Evolutionary conservation across 1,140 invertebrate species (phyloP).

Genomic region (Helicoverpa zea): DNA sequence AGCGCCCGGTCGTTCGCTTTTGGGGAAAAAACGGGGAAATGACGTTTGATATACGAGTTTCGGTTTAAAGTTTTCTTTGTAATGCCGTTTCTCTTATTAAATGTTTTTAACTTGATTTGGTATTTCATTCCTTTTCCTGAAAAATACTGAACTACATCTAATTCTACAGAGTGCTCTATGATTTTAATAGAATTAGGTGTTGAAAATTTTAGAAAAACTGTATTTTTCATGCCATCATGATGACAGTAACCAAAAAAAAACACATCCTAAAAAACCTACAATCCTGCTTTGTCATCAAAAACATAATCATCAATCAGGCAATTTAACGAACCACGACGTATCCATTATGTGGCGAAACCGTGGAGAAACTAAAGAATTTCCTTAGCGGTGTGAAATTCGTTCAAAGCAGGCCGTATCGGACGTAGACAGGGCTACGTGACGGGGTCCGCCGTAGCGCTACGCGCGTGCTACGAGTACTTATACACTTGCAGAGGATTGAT

Average conservation of each 20-base stretch:
- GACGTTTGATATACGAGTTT: slow-evolving; percentile 57
- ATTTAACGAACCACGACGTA: not conserved
- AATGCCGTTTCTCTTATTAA: not conserved
- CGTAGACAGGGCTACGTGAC: slow-evolving; percentile 51
- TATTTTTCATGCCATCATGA: slow-evolving; percentile 1
- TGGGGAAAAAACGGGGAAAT: slow-evolving; percentile 54
- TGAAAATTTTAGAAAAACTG: not conserved
- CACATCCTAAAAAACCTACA: not conserved
- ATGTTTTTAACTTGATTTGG: not conserved
- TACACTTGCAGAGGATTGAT: slow-evolving; percentile 61
- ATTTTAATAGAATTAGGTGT: too few relatives aligned
- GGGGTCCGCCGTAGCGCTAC: slow-evolving; percentile 62
- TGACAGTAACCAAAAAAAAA: not conserved
- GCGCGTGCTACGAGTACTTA: slow-evolving; percentile 64
- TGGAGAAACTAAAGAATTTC: slow-evolving; percentile 1
- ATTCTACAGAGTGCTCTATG: too few relatives aligned
- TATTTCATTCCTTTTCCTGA: not conserved
- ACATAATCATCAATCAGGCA: not conserved
- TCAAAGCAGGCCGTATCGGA: slow-evolving; percentile 21
- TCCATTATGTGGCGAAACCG: not conserved
- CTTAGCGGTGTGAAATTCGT: slow-evolving; percentile 26
- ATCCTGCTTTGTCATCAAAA: not conserved
- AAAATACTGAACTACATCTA: too few relatives aligned
- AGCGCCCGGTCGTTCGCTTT: slow-evolving; percentile 42
- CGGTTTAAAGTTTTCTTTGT: slow-evolving; percentile 28